Percentiles rank a stretch among this genome's conserved stretches.
Conservation (phyloP, 2,888 invertebrate genomes). For the Romanomermis culicivorax region DNA sequence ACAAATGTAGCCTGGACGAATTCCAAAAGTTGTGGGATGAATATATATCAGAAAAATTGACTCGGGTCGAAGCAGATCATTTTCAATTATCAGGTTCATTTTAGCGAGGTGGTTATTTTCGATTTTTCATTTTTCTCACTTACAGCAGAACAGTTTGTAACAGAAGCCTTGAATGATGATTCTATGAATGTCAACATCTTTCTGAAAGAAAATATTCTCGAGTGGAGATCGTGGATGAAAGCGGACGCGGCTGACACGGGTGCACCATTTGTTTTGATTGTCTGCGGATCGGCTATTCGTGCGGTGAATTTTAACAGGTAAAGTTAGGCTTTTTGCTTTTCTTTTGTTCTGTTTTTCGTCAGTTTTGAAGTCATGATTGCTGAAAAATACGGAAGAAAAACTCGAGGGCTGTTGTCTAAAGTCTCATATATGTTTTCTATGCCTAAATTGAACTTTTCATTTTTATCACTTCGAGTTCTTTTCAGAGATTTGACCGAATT, state of each 20-base stretch:
- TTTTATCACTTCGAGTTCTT: no score
- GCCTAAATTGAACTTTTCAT: no score
- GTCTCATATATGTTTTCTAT: no score
- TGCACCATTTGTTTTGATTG: conserved; percentile 19
- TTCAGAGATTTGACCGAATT: conserved; percentile 14
- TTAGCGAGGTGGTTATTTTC: no score
- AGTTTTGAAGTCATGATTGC: no score
- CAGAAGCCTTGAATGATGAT: no score
- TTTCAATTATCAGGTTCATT: no score
- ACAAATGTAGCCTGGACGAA: neutral
- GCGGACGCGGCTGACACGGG: neutral
- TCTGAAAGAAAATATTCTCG: neutral
- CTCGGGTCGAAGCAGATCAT: neutral
- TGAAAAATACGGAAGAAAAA: no score
- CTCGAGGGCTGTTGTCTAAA: no score
- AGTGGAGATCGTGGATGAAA: neutral
- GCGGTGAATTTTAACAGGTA: conserved; percentile 26
- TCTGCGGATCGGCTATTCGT: conserved; percentile 24
- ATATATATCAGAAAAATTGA: neutral
- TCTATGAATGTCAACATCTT: neutral
- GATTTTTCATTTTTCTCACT: no score
- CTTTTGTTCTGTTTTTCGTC: conserved; percentile 12
- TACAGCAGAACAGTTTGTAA: no score
- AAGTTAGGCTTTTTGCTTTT: neutral
- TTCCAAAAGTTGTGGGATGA: neutral